phyloP scores from a whole-genome alignment of 2,797 vertebrate genomes.

The Malacoctenus gilli region DNA sequence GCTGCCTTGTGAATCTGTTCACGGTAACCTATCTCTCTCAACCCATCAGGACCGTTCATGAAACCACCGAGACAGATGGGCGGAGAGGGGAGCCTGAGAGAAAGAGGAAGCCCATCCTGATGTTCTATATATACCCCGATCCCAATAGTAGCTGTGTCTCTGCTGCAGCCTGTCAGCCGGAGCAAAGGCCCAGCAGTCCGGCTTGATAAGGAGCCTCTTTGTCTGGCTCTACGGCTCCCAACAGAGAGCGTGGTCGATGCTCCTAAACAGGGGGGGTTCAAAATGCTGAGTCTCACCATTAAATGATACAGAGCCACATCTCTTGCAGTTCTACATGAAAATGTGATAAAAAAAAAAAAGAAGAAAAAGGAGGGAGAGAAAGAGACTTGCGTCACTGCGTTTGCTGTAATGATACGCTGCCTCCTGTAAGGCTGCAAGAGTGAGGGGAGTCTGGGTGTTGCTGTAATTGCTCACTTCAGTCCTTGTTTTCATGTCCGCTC shows the following conservation, averaged over 20 bases:
- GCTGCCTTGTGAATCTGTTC: constrained; percentile 17
- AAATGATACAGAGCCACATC: constrained; percentile 19
- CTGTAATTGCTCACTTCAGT: constrained; percentile 30
- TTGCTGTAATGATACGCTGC: constrained; percentile 57
- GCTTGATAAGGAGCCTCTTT: constrained; percentile 67
- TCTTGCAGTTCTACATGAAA: constrained; percentile 22
- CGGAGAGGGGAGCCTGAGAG: constrained; percentile 25
- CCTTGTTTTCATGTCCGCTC: constrained; percentile 50
- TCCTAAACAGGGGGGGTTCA: constrained; percentile 16
- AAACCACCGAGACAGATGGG: constrained; percentile 58
- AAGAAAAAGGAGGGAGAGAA: constrained; percentile 5
- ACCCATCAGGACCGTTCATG: constrained; percentile 37
- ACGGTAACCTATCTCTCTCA: constrained; percentile 28
- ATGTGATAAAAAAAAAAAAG: constrained; percentile 9
- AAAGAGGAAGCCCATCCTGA: constrained; percentile 66
- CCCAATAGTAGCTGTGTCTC: constrained; percentile 61
- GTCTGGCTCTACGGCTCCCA: constrained; percentile 56
- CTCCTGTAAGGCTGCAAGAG: constrained; percentile 33
- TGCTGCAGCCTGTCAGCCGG: constrained; percentile 50
- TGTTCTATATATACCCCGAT: constrained; percentile 72
- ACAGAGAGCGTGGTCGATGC: constrained; percentile 37
- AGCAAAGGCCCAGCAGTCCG: constrained; percentile 56
- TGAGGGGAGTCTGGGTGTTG: constrained; percentile 28
- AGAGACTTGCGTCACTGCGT: constrained; percentile 33
- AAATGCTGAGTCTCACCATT: background rate